Evolutionary conservation across 2,888 invertebrate genomes (phyloP).

Genomic region (Deroplatys truncata): DNA sequence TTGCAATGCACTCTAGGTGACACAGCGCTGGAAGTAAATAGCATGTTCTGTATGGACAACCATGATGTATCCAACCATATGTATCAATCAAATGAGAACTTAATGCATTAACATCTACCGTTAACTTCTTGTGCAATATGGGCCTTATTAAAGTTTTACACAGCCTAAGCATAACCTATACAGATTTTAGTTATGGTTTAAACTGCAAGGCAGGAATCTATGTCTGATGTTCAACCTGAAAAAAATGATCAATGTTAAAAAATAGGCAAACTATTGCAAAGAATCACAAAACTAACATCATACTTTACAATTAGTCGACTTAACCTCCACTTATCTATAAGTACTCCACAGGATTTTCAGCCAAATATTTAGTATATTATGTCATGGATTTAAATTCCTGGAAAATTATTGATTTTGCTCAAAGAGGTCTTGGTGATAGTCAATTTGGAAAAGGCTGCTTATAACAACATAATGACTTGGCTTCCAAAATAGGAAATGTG

Average conservation of each 20-base stretch:
- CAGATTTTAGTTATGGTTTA: neutral
- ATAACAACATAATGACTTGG: too few species aligned
- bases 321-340: too few species aligned
- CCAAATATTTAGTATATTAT: too few species aligned
- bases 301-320: too few species aligned
- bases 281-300: too few species aligned
- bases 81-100: neutral
- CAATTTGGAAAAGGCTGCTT: too few species aligned
- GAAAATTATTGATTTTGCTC: too few species aligned
- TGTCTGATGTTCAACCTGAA: neutral
- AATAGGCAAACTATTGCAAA: too few species aligned
- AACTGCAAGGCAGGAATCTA: neutral
- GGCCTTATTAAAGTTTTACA: neutral
- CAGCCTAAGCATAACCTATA: neutral
- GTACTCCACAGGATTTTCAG: too few species aligned
- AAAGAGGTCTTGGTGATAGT: too few species aligned
- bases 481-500: too few species aligned
- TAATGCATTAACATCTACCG: neutral
- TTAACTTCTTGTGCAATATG: neutral
- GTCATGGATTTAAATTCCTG: too few species aligned
- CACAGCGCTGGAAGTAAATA: neutral
- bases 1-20: neutral
- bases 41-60: neutral
- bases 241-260: neutral
- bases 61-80: neutral